These are phyloP conservation scores for Plectrocnemia conspersa DNA, from an alignment of 1,140 invertebrate genomes.

Conservation along the genomic window DNA sequence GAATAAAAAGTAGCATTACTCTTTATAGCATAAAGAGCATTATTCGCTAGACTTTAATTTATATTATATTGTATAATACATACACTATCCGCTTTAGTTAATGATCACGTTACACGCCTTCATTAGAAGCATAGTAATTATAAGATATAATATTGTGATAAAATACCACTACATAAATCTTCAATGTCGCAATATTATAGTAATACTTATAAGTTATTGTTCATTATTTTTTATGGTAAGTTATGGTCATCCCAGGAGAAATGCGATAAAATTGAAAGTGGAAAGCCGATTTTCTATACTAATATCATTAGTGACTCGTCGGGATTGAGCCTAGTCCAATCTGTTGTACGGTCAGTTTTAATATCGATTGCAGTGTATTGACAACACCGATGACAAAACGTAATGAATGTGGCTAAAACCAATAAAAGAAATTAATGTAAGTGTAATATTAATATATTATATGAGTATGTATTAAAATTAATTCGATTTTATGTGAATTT, in stretches of 20 bases:
- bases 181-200: too few relatives aligned
- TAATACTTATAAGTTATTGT: not conserved
- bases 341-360: not conserved
- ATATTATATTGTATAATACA: too few relatives aligned
- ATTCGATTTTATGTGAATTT: too few relatives aligned
- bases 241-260: constrained; percentile 12
- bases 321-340: constrained; percentile 7
- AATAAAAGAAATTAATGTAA: too few relatives aligned
- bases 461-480: too few relatives aligned
- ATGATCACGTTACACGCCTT: not conserved
- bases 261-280: constrained; percentile 23
- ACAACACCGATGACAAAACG: too few relatives aligned
- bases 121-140: not conserved
- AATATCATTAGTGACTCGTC: constrained; percentile 12
- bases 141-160: not conserved
- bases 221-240: not conserved
- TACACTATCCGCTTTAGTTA: not conserved
- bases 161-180: not conserved
- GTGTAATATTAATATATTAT: too few relatives aligned
- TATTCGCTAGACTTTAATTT: too few relatives aligned
- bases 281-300: constrained; percentile 12
- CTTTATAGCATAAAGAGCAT: too few relatives aligned
- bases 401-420: too few relatives aligned
- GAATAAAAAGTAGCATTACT: too few relatives aligned
- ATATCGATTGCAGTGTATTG: too few relatives aligned